These are phyloP conservation scores for Drosophila pseudoobscura DNA, from an alignment of 1,140 invertebrate genomes.

Conservation along the genomic window DNA sequence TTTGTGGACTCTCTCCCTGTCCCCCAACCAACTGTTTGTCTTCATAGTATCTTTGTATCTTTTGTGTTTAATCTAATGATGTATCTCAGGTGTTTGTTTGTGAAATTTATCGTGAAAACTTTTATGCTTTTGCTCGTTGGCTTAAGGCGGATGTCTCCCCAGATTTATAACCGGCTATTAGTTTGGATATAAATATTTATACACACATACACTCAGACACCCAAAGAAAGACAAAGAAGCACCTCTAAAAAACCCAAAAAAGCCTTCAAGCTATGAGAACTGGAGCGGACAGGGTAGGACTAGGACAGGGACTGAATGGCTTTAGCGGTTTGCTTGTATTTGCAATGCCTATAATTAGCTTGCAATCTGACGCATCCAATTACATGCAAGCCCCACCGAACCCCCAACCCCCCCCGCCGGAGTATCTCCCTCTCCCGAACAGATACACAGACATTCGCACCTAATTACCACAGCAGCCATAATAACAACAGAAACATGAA, in stretches of 20 bases:
- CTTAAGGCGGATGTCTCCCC: slow-evolving; percentile 60
- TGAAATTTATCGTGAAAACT: slow-evolving; percentile 82
- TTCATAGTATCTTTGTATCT: slow-evolving; percentile 55
- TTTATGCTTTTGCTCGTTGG: slow-evolving; percentile 71
- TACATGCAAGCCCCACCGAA: slow-evolving; percentile 27
- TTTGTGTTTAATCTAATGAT: slow-evolving; percentile 80
- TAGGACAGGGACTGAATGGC: slow-evolving; percentile 7
- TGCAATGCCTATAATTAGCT: slow-evolving; percentile 64
- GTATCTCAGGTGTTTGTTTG: slow-evolving; percentile 82
- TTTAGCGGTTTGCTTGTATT: slow-evolving; percentile 35
- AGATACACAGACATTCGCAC: slow-evolving; percentile 49
- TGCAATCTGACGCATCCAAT: slow-evolving; percentile 65
- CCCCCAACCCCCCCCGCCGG: background rate
- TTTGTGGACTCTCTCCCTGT: background rate
- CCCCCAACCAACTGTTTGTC: slow-evolving; percentile 38
- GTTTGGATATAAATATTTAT: slow-evolving; percentile 63
- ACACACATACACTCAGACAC: slow-evolving; percentile 3
- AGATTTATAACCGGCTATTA: slow-evolving; percentile 77
- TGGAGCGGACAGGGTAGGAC: background rate
- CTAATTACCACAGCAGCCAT: slow-evolving; percentile 67
- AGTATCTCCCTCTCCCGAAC: slow-evolving; percentile 13
- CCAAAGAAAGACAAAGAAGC: slow-evolving; percentile 4
- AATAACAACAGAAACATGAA: slow-evolving; percentile 33
- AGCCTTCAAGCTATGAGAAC: slow-evolving; percentile 1
- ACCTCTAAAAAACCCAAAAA: slow-evolving; percentile 11